Base-by-base conservation (phyloP, 2,113 vertebrate species). In the Harpagus bidentatus region DNA sequence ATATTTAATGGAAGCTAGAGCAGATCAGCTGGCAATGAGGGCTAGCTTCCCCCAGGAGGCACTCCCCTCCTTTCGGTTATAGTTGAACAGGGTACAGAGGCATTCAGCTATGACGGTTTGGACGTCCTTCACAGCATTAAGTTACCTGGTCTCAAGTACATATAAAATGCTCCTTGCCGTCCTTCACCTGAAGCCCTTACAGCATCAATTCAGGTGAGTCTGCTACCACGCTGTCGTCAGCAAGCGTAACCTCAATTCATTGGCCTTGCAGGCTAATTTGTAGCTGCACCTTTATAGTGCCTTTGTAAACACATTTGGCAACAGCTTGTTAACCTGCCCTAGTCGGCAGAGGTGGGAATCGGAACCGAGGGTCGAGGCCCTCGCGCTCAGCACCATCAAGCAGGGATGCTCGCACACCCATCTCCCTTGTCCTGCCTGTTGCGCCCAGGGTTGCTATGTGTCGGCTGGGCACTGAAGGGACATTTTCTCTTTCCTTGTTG, bases 201-300 rank as follows among this genome's bases (percentile, higher is more conserved):
- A 82, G 56, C 77, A 11, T 7, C 65, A 38, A 0, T 52, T 62
- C 55, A 61, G 43, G 56, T 82, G 87, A 89, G 77, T 67, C 40
- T 86, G 48, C 67, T 58, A 18, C 72, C 52, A 21, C 52, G 2
- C 10, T 63, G 50, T 38, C n/a, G 26, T 36, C 34, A 79, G 28
- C 79, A 42, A 66, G 28, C 0, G 0, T 45, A 16, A 47, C 8
- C n/a, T 70, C 71, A 69, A 1, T 63, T 50, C 50, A 0, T 3
- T 69, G 65, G 26, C 65, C 52, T 83, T n/a, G 23, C 55, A 47
- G 12, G 10, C 73, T 47, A 4, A 0, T 74, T 62, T 42, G 55
- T 52, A 47, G 55, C 76, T 71, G 50, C 86, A 40, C 42, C 38
- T 67, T 84, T 31, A 3, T 5, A 19, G 56, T 21, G 56, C 32